Base-by-base conservation (phyloP, 1,140 invertebrate genomes). In the Drosophila ambigua region DNA sequence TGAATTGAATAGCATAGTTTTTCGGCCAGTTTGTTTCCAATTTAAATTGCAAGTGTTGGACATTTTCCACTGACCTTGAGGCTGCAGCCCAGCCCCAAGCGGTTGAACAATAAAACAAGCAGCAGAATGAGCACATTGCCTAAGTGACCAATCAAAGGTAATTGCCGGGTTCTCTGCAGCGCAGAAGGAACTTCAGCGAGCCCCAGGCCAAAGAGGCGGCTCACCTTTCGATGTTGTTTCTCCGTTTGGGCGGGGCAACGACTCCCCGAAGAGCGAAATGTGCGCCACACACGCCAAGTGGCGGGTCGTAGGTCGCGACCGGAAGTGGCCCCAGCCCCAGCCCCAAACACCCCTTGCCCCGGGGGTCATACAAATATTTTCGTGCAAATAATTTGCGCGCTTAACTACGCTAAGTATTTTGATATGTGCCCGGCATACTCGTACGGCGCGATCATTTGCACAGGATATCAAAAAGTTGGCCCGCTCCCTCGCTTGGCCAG, bases 361-460 rank as follows among this genome's bases (percentile, higher is more conserved):
- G 16, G 20, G 26, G 64, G 67, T 16, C 65, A 58, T 23, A 87
- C 52, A 78, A 83, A 89, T 89, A 88, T 88, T 89, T 88, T 88
- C 84, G 83, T 88, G 83, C 76, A 88, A 88, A 88, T 88, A 88
- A 88, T 83, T 88, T 88, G 84, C 79, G 72, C 74, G 84, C 79
- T 77, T 88, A 88, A 83, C 79, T 77, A 79, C 76, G 75, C 58
- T 71, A 76, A 72, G 52, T 79, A 88, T 88, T 83, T 68, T 59
- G 66, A 72, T 79, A 73, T 63, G 78, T 83, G 76, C 76, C 84
- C 79, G 79, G 61, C 64, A 84, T 78, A 77, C 43, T 50, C 49
- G 24, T 45, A 43, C 45, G 31, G n/a, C 13, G 9, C 53, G 61
- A 67, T 68, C 65, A 65, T 57, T 63, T 72, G 65, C 43, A 66